Evolutionary conservation across 2,113 vertebrate genomes (phyloP).

Genomic region (Strix uralensis): DNA sequence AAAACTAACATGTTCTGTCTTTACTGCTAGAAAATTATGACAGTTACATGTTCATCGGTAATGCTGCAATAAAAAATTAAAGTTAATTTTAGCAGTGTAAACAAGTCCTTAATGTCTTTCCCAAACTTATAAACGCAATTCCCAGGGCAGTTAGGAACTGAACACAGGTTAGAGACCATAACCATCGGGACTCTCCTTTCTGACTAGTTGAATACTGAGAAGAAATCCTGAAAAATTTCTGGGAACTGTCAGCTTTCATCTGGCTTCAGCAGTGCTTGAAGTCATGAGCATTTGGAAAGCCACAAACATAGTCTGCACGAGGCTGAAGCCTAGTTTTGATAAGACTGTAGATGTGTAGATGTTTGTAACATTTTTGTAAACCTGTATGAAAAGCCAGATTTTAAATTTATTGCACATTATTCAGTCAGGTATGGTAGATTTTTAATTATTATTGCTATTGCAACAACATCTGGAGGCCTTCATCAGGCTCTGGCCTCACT

Average conservation of each 20-base stretch:
- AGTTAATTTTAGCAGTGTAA: slow-evolving; percentile 22
- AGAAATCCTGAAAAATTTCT: not conserved
- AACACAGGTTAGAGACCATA: slow-evolving; percentile 1
- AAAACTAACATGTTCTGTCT: not conserved
- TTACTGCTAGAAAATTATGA: not conserved
- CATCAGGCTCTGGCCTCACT: not conserved
- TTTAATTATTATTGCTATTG: not conserved
- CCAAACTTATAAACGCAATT: not conserved
- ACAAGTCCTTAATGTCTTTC: slow-evolving; percentile 24
- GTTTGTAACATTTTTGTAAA: not conserved
- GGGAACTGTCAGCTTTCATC: not conserved
- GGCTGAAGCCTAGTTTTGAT: not conserved
- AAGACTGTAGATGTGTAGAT: not conserved
- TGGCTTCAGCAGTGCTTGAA: not conserved
- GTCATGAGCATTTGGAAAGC: not conserved
- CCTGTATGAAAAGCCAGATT: not conserved
- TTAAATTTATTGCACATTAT: not conserved
- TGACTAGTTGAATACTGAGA: not conserved
- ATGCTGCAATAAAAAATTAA: not conserved
- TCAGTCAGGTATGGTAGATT: not conserved
- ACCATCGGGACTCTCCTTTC: not conserved
- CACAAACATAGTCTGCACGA: rapidly evolving
- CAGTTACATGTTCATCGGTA: not conserved
- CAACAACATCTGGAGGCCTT: slow-evolving; percentile 32
- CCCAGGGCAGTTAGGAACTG: not conserved